Evolutionary conservation across 2,888 invertebrate species (phyloP).

Genomic region (Dorcus parallelipipedus): DNA sequence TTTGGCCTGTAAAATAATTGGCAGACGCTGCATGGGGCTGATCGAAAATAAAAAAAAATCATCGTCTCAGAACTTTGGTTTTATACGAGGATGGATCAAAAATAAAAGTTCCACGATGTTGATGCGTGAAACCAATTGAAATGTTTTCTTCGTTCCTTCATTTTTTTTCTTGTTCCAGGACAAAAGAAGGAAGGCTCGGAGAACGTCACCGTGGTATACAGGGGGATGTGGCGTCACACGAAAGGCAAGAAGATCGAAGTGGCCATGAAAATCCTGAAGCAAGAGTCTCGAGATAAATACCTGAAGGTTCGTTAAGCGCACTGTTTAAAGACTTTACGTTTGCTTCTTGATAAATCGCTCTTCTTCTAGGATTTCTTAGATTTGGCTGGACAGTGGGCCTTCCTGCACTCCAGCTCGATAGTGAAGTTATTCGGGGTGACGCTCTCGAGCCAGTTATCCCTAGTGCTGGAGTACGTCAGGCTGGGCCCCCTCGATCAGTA

Average conservation of each 20-base stretch:
- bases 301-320: constrained; percentile 54
- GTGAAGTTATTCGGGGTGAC: constrained; percentile 77
- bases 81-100: no score
- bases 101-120: no score
- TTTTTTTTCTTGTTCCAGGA: constrained; percentile 45
- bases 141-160: no score
- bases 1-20: no score
- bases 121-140: no score
- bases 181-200: constrained; percentile 61
- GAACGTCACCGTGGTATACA: constrained; percentile 64
- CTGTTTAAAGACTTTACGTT: no score
- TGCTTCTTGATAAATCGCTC: not conserved
- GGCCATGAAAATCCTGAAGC: constrained; percentile 74
- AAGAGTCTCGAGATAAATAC: constrained; percentile 59
- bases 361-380: constrained; percentile 69
- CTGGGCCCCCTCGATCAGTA: constrained; percentile 76
- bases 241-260: constrained; percentile 75
- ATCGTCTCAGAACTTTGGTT: no score
- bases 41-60: no score
- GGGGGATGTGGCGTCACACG: constrained; percentile 74
- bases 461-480: constrained; percentile 77
- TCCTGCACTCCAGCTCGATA: constrained; percentile 71
- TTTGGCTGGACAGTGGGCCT: constrained; percentile 74
- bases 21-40: no score
- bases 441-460: constrained; percentile 70